Percentiles rank a stretch among this genome's conserved stretches.
These are phyloP conservation scores for Trinectes maculatus DNA, from an alignment of 2,113 vertebrate genomes.

Conservation along the genomic window DNA sequence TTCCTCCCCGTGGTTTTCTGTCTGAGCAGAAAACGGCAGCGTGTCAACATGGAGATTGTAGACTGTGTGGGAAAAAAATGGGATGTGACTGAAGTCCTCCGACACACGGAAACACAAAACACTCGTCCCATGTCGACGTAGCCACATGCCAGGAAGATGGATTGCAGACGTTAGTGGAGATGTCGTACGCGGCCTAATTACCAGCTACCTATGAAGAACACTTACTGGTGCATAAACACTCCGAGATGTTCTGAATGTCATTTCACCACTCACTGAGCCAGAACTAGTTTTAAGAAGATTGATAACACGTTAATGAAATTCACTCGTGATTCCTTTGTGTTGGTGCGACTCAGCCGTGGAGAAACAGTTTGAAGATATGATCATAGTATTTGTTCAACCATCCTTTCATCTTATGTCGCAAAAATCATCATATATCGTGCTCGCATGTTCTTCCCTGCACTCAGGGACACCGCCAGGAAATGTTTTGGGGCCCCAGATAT, in stretches of 20 bases:
- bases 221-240: slow-evolving; percentile 53
- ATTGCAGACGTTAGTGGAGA: slow-evolving; percentile 54
- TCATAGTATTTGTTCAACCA: not conserved
- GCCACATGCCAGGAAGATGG: slow-evolving; percentile 55
- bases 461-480: no score
- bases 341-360: slow-evolving; percentile 1
- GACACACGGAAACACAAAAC: slow-evolving; percentile 54
- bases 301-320: slow-evolving; percentile 63
- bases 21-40: slow-evolving; percentile 45
- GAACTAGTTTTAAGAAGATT: slow-evolving; percentile 58
- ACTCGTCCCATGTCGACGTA: slow-evolving; percentile 33
- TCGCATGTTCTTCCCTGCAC: no score
- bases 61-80: slow-evolving; percentile 12
- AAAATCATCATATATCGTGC: no score
- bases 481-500: no score
- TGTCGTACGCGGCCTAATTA: slow-evolving; percentile 58
- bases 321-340: slow-evolving; percentile 46
- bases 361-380: not conserved
- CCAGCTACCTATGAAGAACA: slow-evolving; percentile 58
- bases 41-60: slow-evolving; percentile 39
- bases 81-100: slow-evolving; percentile 43
- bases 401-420: not conserved
- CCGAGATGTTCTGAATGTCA: slow-evolving; percentile 58
- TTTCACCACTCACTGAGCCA: slow-evolving; percentile 71
- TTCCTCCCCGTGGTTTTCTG: slow-evolving; percentile 36